Evolutionary conservation across 2,888 invertebrate genomes (phyloP), one percentile per base, ranked within the genome.

Genomic region (Sylvicola fuscatus): DNA sequence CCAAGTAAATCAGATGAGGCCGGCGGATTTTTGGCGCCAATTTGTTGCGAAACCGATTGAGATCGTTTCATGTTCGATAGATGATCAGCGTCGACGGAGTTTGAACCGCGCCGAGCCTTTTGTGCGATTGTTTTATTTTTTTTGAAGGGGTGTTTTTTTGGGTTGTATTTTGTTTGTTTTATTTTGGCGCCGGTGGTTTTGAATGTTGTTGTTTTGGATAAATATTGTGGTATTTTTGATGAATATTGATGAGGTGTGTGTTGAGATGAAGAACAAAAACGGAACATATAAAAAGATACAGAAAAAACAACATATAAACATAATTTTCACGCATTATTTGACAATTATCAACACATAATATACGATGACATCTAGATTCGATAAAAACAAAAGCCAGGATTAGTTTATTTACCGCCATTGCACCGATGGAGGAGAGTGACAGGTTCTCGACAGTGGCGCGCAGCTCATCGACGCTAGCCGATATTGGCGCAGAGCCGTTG

Each of bases 391-490:
- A 21, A 8, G 8, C 8, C 21, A 21, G n/a, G n/a, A n/a, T n/a
- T n/a, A n/a, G 12, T 34, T 4, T 13, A 51, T 59, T 55, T 54
- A 72, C 72, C 44, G 62, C 52, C 47, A 58, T 54, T 40, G 70
- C 69, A 17, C 79, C 78, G 35, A 78, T 70, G 42, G 84, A 82
- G 36, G 81, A 81, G 36, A 82, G 52, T 26, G 89, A 82, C 41
- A 93, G 70, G 57, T 83, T 89, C 56, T 86, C 90, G 35, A 92
- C 83, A 27, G 90, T 90, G 15, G 86, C 87, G 47, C 87, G 67
- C 14, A 93, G 65, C 54, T 92, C 92, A 59, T 92, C 92, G 10
- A 92, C 89, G 57, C 89, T 92, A n/a, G 89, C 89, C 41, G 89
- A 84, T 70, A 86, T 82, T 2, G 84, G 83, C 36, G 80, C 81